Base-by-base conservation (phyloP, 2,113 vertebrate species). In the Panthera tigris region DNA sequence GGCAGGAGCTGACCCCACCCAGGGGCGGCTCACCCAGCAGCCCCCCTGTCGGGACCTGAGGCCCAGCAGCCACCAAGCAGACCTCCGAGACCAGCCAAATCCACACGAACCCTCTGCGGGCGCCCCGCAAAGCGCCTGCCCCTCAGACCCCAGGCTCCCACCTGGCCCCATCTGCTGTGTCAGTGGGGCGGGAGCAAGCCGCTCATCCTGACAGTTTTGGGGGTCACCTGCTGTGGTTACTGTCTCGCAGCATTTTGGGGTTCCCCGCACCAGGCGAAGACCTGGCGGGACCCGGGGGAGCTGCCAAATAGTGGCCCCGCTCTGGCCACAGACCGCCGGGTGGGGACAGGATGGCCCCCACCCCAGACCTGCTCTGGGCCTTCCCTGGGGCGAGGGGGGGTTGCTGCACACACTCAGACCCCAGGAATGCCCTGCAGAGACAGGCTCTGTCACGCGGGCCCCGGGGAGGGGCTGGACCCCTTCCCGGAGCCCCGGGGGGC, bases 381-480 rank as follows among this genome's bases (percentile, higher is more conserved):
- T 63, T n/a, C 36, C 27, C 10, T 1, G 41, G 10, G 57, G 57
- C 21, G 57, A 21, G 57, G 55, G 21, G 57, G 45, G 45, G 8
- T 45, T 45, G 45, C 18, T 57, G 57, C 57, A 57, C 16, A 7
- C 19, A 7, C 74, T 66, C 14, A 1, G 25, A 91, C 71, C 71
- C 61, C 88, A 84, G 57, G 48, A 79, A 69, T 4, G 12, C 27
- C 50, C 61, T 69, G n/a, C 7, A 48, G 23, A 80, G 25, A 85
- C 48, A 15, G 79, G 36, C 16, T n/a, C 31, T 19, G 71, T 27
- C 31, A 50, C 4, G 9, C 45, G 8, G n/a, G 76, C 52, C 73
- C 45, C 1, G 16, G 12, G 12, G 21, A 9, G 21, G 25, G 23
- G 23, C 31, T 2, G 25, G 57, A 5, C 0, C 18, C 33, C n/a